These are phyloP conservation scores for Callaeas wilsoni DNA, from an alignment of 2,113 vertebrate genomes.

Conservation along the genomic window DNA sequence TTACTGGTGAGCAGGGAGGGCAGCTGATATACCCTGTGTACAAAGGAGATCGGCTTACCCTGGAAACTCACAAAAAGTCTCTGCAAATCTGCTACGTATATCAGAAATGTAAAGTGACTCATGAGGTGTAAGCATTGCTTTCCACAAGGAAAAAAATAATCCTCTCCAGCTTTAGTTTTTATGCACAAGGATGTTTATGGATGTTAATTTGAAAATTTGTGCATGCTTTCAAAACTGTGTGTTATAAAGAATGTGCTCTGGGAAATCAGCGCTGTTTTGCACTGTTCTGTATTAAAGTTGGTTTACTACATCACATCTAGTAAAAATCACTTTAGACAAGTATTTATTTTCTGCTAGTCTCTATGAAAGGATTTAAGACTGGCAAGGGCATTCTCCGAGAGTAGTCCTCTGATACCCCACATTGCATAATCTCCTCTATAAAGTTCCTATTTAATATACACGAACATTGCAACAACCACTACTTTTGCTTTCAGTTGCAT, in stretches of 20 bases:
- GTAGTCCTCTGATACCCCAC: not conserved
- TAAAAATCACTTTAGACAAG: not conserved
- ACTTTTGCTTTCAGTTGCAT: not conserved
- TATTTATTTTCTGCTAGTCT: not conserved
- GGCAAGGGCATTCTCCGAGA: not conserved
- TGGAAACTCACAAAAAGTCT: not conserved
- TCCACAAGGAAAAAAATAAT: not conserved
- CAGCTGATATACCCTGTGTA: not conserved
- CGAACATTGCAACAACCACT: not conserved
- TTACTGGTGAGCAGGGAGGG: not conserved
- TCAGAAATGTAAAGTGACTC: not conserved
- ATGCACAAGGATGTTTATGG: not conserved
- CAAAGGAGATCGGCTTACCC: not conserved
- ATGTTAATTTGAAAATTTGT: not conserved
- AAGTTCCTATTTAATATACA: not conserved
- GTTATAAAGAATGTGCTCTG: not conserved
- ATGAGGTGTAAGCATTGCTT: not conserved
- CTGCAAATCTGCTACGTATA: not conserved
- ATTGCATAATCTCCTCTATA: not conserved
- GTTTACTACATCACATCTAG: conserved; percentile 7
- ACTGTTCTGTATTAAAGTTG: not conserved
- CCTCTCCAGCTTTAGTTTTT: not conserved
- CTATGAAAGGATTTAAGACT: not conserved
- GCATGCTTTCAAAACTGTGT: not conserved
- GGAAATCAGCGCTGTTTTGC: not conserved